Conservation (phyloP, 2,797 vertebrate species). For the Heliangelus exortis region DNA sequence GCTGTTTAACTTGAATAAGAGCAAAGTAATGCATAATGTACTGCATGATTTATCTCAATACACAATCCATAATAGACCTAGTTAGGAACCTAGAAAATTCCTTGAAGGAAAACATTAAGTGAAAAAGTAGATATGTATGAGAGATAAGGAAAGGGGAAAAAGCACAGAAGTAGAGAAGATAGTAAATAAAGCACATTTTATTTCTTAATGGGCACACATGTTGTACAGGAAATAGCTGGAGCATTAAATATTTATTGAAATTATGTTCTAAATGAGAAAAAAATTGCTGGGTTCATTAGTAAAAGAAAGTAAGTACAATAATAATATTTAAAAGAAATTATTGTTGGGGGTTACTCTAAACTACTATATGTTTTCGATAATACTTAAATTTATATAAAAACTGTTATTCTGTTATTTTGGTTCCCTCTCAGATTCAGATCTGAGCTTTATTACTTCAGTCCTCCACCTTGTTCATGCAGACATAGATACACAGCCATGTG, state of each 20-base stretch:
- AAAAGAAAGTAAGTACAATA: neutral
- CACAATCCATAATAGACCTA: neutral
- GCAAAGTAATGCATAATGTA: neutral
- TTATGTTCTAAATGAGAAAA: neutral
- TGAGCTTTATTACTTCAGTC: neutral
- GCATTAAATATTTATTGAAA: neutral
- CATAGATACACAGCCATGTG: neutral
- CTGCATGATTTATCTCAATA: neutral
- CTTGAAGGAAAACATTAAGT: neutral
- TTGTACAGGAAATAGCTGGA: neutral
- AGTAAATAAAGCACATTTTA: neutral
- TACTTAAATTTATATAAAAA: neutral
- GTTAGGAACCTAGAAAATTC: neutral
- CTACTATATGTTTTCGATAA: neutral
- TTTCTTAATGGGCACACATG: neutral
- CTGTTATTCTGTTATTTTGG: neutral
- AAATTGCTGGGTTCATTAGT: neutral
- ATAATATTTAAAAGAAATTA: neutral
- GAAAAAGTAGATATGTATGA: neutral
- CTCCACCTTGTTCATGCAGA: neutral
- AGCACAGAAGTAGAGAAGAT: neutral
- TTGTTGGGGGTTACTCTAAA: neutral
- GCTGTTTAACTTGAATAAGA: neutral
- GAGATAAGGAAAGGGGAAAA: neutral
- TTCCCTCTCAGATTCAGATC: neutral